Evolutionary conservation across 2,113 vertebrate genomes (phyloP), one percentile per base, ranked within the genome.

Genomic region (Barbus barbus): DNA sequence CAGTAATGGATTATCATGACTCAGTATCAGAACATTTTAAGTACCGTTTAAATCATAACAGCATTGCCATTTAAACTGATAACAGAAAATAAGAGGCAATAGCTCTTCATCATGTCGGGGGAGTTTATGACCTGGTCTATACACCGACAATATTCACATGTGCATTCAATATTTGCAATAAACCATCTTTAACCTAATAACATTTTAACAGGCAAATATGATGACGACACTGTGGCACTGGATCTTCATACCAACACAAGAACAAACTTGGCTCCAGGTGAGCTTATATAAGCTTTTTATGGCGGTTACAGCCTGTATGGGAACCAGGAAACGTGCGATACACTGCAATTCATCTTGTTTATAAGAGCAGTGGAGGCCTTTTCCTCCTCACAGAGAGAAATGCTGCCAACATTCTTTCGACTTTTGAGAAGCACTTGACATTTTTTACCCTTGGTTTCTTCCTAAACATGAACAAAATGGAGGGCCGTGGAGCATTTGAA

Each of bases 341-440:
- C 33, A 6, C 80, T 76, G 84, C 89, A 87, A 92, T 93, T 89
- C 90, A 94, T 94, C 92, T 90, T 88, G 87, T 91, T 92, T 92
- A 91, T 91, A 91, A 92, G 90, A 86, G 87, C 79, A 83, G 82
- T 76, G 85, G 51, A 86, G 31, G 36, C 31, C 90, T 92, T 92
- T 91, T 91, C 78, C 82, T 26, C 13, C 8, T 76, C 72, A 90
- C 87, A 90, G 91, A 92, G 90, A 92, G 86, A 93, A 82, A 78
- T 58, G 56, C 51, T 20, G 90, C 92, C 92, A 93, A 90, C 91
- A 94, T 94, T 94, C 92, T 90, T 92, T 69, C 12, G 88, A 16
- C 81, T 82, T 92, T 90, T 88, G 89, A 88, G 91, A 91, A 90
- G 90, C 88, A 87, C 87, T 87, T 87, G 90, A 91, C 92, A 90